Evolutionary conservation across 1,140 invertebrate species (phyloP), one percentile per base, ranked within the genome.

Genomic region (Capitella teleta): DNA sequence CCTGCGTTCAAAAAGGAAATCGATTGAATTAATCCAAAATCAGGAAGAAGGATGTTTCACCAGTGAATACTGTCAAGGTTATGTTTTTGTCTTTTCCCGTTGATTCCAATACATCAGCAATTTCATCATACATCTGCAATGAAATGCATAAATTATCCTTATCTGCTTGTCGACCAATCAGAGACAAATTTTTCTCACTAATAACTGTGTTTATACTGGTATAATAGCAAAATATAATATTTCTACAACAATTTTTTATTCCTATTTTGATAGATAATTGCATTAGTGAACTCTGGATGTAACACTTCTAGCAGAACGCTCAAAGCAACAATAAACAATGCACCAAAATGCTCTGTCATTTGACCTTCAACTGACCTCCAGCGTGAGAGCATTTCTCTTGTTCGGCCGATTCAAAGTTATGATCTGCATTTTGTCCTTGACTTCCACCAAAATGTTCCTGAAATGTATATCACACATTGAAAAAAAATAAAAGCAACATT

Each of bases 331-430:
- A n/a, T n/a, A n/a, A n/a, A n/a, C n/a, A n/a, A n/a, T n/a, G n/a
- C n/a, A n/a, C n/a, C n/a, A n/a, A n/a, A n/a, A n/a, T n/a, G 23
- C 14, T 21, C n/a, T 30, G 25, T 40, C 10, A 12, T 2, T n/a
- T 46, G 34, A 19, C 12, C 26, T 28, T 6, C 10, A 24, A 30
- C 49, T 55, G 58, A 78, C 76, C 60, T 78, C 59, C 16, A 49
- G 52, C 42, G 77, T 80, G 2, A 93, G 68, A 6, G 87, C 85
- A 78, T 94, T 94, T 62, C 82, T 85, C 58, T 80, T 84, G 30
- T 66, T 58, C 6, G 85, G 85, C 57, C 71, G 58, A 53, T 74
- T 73, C 0, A 73, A 76, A 45, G 71, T 78, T n/a, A 94, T 78
- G 45, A 74, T 76, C 51, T 72, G 74, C 4, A 84, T 68, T 54